phyloP scores from a whole-genome alignment of 2,797 vertebrate species.

The Falco berigora region DNA sequence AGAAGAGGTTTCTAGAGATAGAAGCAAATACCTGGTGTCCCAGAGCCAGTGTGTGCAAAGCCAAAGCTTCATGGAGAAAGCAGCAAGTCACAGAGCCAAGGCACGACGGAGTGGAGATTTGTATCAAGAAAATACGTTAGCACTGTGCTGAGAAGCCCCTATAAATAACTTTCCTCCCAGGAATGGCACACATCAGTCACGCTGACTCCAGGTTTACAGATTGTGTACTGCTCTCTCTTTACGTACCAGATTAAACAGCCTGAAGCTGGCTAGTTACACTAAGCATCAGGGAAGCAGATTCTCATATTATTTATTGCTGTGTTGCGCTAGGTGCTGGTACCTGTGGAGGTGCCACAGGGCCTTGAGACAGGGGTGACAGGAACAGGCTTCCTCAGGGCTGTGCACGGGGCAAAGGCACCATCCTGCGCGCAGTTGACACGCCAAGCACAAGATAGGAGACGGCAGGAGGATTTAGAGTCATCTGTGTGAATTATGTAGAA shows the following conservation, averaged over 20 bases:
- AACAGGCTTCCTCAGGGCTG: background rate
- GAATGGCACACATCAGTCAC: background rate
- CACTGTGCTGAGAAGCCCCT: background rate
- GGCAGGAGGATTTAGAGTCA: background rate
- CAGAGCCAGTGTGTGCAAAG: background rate
- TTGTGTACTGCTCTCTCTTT: background rate
- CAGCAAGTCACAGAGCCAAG: background rate
- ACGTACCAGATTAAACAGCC: background rate
- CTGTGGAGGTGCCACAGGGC: too few relatives aligned
- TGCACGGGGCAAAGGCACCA: background rate
- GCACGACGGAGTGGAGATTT: background rate
- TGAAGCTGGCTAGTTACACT: background rate
- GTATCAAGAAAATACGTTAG: background rate
- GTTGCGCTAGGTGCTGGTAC: background rate
- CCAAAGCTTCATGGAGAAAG: background rate
- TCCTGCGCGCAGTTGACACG: background rate
- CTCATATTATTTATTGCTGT: background rate
- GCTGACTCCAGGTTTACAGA: fast-evolving
- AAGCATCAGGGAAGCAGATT: background rate
- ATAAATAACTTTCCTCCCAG: background rate
- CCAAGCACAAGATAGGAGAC: background rate
- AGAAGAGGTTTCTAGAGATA: background rate
- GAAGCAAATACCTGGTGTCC: background rate
- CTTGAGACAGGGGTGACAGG: background rate
- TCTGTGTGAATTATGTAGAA: fast-evolving